Base-by-base conservation (phyloP, 2,113 vertebrate species). In the Neolamprologus fasciatus region DNA sequence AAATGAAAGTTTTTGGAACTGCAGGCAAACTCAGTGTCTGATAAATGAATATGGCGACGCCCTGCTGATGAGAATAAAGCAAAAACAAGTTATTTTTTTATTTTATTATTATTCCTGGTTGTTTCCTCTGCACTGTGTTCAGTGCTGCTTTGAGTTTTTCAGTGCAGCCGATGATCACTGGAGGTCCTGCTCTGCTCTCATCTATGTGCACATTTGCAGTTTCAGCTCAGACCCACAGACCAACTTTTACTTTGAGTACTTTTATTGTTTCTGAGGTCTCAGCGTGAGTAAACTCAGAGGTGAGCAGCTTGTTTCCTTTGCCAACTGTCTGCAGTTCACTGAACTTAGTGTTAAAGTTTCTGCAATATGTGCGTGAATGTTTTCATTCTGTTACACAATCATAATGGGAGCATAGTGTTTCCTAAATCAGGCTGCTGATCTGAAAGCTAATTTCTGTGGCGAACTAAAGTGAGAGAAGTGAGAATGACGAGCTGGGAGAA, bases 401-500 rank as follows among this genome's bases (percentile, higher is more conserved):
- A 28, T 3, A 73, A 28, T 7, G 21, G 23, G 16, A 47, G 40
- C 4, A 6, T 3, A 42, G 35, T 4, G 16, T 4, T 57, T 58
- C 6, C 21, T 28, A 8, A 45, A 26, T 66, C 81, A 47, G 23
- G 61, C 50, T 4, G 19, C 21, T 55, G 33, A 71, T 71, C 66
- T 42, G 66, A 37, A 71, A 71, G 66, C 33, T 71, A 42, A 71
- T 71, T 42, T 42, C 35, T 23, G 66, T 23, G 66, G 35, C 66
- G 2, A 42, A 23, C 35, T 42, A 42, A 71, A 71, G 0, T 9
- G 0, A 23, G 66, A 0, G 66, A 80, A 35, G 9, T 54, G 42
- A 40, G 17, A 3, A 16, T 1, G 33, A 40, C 9, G 2, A 17
- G 8, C 57, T 1, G 6, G 16, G 19, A 68, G 68, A 50, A 47